These are phyloP conservation scores for Siniperca chuatsi DNA, from an alignment of 2,113 vertebrate genomes.

Conservation along the genomic window DNA sequence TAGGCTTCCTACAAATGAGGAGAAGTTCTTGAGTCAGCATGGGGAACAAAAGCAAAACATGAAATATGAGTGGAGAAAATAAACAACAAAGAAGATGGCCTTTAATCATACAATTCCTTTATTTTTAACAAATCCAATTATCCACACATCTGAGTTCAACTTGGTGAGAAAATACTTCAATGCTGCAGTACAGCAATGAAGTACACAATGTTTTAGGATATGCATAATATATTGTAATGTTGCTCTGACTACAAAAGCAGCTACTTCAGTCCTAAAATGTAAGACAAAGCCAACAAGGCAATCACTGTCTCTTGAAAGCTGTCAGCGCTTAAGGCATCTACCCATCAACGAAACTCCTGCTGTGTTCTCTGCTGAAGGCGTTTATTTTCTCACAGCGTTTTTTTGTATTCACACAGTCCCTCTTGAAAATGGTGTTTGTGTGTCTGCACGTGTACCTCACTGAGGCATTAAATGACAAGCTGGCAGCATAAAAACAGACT, in stretches of 20 bases:
- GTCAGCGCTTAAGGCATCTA: conserved; percentile 69
- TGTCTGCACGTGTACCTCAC: conserved; percentile 49
- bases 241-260: conserved; percentile 53
- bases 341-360: conserved; percentile 63
- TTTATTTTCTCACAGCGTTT: conserved; percentile 54
- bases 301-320: conserved; percentile 67
- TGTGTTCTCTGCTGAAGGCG: conserved; percentile 60
- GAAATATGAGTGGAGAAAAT: conserved; percentile 44
- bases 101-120: conserved; percentile 58
- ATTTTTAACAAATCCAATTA: conserved; percentile 63
- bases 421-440: conserved; percentile 55
- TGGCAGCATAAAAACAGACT: conserved; percentile 63
- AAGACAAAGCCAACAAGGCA: conserved; percentile 68
- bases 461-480: conserved; percentile 71
- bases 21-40: conserved; percentile 71
- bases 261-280: conserved; percentile 56
- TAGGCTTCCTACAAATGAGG: conserved; percentile 62
- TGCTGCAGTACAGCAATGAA: neutral
- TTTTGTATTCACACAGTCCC: conserved; percentile 33
- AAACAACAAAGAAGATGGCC: conserved; percentile 52
- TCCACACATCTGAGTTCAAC: conserved; percentile 35
- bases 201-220: conserved; percentile 19
- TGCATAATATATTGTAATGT: conserved; percentile 41
- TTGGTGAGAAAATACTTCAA: neutral
- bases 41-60: conserved; percentile 49